phyloP scores from a whole-genome alignment of 2,113 vertebrate species.

The Callionymus lyra region DNA sequence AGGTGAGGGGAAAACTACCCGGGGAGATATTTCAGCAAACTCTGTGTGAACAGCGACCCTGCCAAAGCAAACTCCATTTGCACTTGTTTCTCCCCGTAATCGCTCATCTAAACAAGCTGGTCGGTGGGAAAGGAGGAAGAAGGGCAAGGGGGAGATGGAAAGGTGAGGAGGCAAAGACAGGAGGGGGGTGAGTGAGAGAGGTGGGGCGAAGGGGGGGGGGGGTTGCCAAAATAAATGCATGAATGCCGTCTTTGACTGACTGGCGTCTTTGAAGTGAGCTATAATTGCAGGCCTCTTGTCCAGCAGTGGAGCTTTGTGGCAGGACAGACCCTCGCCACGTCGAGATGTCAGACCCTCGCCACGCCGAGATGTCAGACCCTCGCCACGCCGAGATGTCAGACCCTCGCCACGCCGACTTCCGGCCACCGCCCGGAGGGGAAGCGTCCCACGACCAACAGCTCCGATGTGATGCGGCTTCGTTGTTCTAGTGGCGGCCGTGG shows the following conservation, averaged over 20 bases:
- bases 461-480: no score
- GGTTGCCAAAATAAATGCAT: slow-evolving; percentile 66
- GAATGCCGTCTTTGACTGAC: slow-evolving; percentile 67
- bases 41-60: slow-evolving; percentile 55
- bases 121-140: slow-evolving; percentile 51
- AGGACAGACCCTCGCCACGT: slow-evolving; percentile 34
- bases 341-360: slow-evolving; percentile 46
- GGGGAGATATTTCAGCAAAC: slow-evolving; percentile 60
- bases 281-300: slow-evolving; percentile 61
- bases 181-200: slow-evolving; percentile 25
- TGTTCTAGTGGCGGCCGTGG: no score
- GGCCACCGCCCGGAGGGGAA: slow-evolving; percentile 24
- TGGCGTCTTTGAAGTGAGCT: slow-evolving; percentile 65
- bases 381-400: slow-evolving; percentile 46
- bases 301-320: slow-evolving; percentile 58
- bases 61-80: slow-evolving; percentile 65
- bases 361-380: slow-evolving; percentile 48
- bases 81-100: slow-evolving; percentile 69
- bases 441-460: slow-evolving; percentile 16
- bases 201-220: slow-evolving; percentile 26
- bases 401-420: slow-evolving; percentile 32
- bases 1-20: slow-evolving; percentile 52
- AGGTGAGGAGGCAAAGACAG: slow-evolving; percentile 48
- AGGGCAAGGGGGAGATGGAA: slow-evolving; percentile 46
- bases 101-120: slow-evolving; percentile 68